Conservation (phyloP, 2,888 invertebrate species). For the Macrosiphum euphorbiae region DNA sequence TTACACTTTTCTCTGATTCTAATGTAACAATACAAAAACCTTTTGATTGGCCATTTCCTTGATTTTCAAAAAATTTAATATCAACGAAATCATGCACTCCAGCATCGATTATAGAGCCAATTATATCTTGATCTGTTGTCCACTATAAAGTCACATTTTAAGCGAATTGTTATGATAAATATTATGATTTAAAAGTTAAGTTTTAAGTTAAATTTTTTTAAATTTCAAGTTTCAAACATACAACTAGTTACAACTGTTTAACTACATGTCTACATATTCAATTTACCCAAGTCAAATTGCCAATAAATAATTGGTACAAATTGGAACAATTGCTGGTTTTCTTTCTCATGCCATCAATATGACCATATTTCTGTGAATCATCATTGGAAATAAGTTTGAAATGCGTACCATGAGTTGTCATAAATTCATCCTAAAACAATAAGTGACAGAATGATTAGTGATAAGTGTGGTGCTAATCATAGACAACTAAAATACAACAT, state of each 20-base stretch:
- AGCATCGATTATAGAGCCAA: slow-evolving; percentile 87
- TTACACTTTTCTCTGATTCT: slow-evolving; percentile 91
- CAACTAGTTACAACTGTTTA: neutral
- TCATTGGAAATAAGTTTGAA: slow-evolving; percentile 80
- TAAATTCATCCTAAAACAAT: slow-evolving; percentile 80
- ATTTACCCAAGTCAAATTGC: slow-evolving; percentile 94
- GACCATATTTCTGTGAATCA: neutral
- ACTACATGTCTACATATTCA: neutral
- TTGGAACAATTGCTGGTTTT: slow-evolving; percentile 71
- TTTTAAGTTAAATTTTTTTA: too few species aligned
- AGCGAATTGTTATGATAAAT: neutral
- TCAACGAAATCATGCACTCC: slow-evolving; percentile 96
- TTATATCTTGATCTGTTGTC: slow-evolving; percentile 97
- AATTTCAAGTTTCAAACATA: too few species aligned
- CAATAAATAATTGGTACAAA: slow-evolving; percentile 53
- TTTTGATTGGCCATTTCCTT: slow-evolving; percentile 98
- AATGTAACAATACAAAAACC: slow-evolving; percentile 97
- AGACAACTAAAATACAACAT: neutral
- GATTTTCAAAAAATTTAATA: slow-evolving; percentile 99
- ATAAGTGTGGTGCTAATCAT: neutral
- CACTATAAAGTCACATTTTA: slow-evolving; percentile 76
- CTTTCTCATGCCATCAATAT: neutral
- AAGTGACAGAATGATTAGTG: neutral
- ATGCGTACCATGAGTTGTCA: slow-evolving; percentile 86
- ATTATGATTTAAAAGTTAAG: neutral